Evolutionary conservation across 2,113 vertebrate genomes (phyloP), one percentile per base, ranked within the genome.

Genomic region (Sigmodon hispidus): DNA sequence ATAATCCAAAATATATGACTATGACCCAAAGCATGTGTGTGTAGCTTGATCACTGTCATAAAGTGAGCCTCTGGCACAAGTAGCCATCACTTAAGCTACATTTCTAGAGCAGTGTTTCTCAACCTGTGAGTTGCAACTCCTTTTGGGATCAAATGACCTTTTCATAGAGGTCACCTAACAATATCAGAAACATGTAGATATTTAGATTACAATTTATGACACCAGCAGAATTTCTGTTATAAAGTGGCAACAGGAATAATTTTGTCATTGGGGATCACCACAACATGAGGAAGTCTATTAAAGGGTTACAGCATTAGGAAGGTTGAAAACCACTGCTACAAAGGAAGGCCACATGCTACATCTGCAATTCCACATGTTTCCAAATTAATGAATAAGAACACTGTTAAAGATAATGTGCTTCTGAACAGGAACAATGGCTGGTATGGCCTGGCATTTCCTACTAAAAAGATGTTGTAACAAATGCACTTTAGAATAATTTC

Each of bases 1-100:
- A 96, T 96, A 96, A 94, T 95, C 45, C n/a, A 9, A 90, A 95
- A 95, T 94, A 36, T 92, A 92, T 72, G 88, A 21, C 34, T 85
- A 52, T 7, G 4, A 70, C 55, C 61, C 55, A 94, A 96, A 94
- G 89, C 90, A 86, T 72, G 92, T 63, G 7, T 88, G 90, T 69
- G 85, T 15, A 16, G 40, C 55, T 96, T 95, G 88, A 90, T 19
- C 57, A 50, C 69, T 93, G 61, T 80, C 83, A 91, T 95, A 92
- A 85, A 95, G 8, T 69, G 10, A 70, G 72, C 95, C 7, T 3
- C 1, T 45, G 84, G 40, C 77, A 70, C 89, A 92, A 52, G 17
- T 40, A 95, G 57, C 94, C 91, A 95, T 94, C 95, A 96, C 75
- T 91, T 89, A 92, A 90, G 67, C 31, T 70, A 48, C 52, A 86